Conservation (phyloP, 2,113 vertebrate species). For the Donacobius atricapilla region DNA sequence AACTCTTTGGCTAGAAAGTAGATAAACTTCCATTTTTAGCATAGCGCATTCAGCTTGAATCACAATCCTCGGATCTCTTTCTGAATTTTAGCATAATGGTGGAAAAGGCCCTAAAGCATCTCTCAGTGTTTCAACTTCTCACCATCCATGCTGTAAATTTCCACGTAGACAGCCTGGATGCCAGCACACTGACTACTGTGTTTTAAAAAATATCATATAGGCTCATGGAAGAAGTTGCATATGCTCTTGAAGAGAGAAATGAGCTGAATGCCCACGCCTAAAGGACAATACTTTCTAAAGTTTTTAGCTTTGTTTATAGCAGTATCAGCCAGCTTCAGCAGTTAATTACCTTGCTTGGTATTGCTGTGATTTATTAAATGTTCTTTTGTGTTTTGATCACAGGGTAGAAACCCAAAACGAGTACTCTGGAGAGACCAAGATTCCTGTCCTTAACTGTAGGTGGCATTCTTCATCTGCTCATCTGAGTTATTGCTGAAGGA, state of each 20-base stretch:
- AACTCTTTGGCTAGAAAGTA: background rate
- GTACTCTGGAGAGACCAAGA: background rate
- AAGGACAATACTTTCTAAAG: background rate
- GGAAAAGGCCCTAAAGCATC: background rate
- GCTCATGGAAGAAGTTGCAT: background rate
- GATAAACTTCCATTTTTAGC: background rate
- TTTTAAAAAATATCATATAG: background rate
- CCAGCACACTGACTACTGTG: background rate
- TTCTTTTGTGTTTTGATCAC: background rate
- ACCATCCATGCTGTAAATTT: background rate
- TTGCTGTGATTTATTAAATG: background rate
- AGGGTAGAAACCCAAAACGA: background rate
- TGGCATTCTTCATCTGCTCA: slow-evolving; percentile 62
- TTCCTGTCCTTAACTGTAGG: slow-evolving; percentile 57
- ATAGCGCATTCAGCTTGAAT: background rate
- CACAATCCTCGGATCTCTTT: background rate
- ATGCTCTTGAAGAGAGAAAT: background rate
- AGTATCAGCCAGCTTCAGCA: background rate
- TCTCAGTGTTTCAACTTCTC: accelerated
- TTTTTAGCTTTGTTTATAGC: background rate
- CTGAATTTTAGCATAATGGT: background rate
- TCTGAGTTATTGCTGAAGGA: background rate
- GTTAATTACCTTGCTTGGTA: background rate
- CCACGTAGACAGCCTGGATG: accelerated
- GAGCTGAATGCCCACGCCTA: background rate